Evolutionary conservation across 2,113 vertebrate genomes (phyloP).

Genomic region (Romanogobio albipinnatus): DNA sequence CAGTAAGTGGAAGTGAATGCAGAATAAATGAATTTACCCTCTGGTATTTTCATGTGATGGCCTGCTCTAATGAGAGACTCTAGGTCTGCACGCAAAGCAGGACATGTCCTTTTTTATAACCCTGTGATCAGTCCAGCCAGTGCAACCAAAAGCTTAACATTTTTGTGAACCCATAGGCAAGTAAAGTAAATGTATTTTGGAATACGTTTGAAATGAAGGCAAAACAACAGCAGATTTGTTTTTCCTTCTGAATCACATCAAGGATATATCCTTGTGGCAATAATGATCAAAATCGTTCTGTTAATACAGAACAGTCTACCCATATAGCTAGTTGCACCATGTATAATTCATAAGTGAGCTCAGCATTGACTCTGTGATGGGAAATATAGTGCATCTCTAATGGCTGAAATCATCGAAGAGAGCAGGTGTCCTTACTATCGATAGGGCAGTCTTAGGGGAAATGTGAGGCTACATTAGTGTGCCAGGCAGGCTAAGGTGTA

Average conservation of each 20-base stretch:
- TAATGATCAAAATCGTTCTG: conserved; percentile 18
- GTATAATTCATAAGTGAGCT: conserved; percentile 20
- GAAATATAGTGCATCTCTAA: conserved; percentile 16
- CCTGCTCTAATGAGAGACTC: conserved; percentile 31
- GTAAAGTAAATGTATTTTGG: background rate
- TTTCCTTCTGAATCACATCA: background rate
- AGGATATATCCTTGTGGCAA: background rate
- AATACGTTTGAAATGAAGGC: background rate
- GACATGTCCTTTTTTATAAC: conserved; percentile 2
- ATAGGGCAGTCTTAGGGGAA: background rate
- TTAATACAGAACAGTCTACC: conserved; percentile 14
- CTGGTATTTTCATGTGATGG: conserved; percentile 44
- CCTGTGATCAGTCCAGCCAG: background rate
- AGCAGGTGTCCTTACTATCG: conserved; percentile 27
- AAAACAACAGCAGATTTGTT: conserved; percentile 20
- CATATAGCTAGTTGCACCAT: background rate
- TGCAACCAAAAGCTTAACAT: background rate
- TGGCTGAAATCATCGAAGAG: background rate
- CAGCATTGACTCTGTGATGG: conserved; percentile 22
- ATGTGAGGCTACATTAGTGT: conserved; percentile 23
- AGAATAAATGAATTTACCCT: conserved; percentile 31
- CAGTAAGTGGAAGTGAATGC: conserved; percentile 33
- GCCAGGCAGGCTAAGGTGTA: background rate
- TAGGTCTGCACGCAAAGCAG: background rate
- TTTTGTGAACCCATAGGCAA: background rate